Percentiles rank a stretch among this genome's conserved stretches.
Conservation (phyloP, 1,140 invertebrate genomes). For the Euwallacea fornicatus region DNA sequence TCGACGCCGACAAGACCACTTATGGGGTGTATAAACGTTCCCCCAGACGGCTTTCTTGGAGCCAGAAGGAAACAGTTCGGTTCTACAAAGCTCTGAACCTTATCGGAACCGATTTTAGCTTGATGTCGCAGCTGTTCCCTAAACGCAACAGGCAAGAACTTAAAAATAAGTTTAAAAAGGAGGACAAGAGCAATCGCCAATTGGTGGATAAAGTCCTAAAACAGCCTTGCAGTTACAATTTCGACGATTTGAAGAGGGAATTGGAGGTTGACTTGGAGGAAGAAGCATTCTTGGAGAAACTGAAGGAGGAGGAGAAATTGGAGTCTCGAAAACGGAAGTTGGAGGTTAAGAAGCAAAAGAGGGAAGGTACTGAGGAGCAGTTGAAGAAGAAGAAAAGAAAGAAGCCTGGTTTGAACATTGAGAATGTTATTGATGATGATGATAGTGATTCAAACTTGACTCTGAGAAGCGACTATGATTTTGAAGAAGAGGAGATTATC, state of each 20-base stretch:
- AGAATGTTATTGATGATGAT: conserved; percentile 7
- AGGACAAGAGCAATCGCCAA: conserved; percentile 54
- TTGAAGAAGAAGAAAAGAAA: conserved; percentile 5
- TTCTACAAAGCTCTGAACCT: conserved; percentile 88
- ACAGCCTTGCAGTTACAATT: conserved; percentile 55
- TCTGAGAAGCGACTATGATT: conserved; percentile 35
- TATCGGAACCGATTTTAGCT: conserved; percentile 85
- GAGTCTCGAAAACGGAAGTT: conserved; percentile 19
- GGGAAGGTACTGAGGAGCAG: conserved; percentile 37
- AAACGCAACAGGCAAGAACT: conserved; percentile 75
- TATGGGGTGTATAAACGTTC: conserved; percentile 68
- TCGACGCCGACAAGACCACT: conserved; percentile 65
- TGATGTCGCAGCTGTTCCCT: conserved; percentile 84
- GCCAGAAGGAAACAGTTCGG: conserved; percentile 71
- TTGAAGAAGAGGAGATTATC: conserved; percentile 39
- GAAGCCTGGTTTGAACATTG: conserved; percentile 12
- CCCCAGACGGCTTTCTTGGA: conserved; percentile 67
- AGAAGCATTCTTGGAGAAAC: conserved; percentile 39
- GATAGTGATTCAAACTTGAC: conserved; percentile 40
- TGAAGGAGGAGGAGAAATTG: conserved; percentile 39
- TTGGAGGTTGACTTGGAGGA: conserved; percentile 51
- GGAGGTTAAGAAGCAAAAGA: conserved; percentile 9
- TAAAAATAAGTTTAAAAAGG: conserved; percentile 70
- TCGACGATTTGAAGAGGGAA: conserved; percentile 55
- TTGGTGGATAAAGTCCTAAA: conserved; percentile 56